Conservation (phyloP, 2,113 vertebrate species). For the Mesembrinibis cayennensis region DNA sequence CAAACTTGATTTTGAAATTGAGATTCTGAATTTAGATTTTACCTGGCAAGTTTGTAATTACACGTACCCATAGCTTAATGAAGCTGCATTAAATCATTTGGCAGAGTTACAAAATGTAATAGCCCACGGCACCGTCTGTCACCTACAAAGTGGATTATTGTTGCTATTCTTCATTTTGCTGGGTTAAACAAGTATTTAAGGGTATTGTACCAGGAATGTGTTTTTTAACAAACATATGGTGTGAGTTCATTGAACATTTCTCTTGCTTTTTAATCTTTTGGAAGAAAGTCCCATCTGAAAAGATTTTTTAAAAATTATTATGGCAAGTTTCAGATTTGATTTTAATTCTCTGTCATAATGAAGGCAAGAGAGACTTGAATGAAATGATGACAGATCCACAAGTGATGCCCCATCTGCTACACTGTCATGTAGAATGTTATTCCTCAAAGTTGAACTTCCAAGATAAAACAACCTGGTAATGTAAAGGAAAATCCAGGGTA, state of each 20-base stretch:
- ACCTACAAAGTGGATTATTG: background rate
- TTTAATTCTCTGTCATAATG: constrained; percentile 30
- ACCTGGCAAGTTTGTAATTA: background rate
- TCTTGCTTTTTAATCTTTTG: background rate
- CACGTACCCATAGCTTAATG: background rate
- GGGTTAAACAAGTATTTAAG: background rate
- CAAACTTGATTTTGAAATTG: background rate
- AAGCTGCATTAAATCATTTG: background rate
- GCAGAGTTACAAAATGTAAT: background rate
- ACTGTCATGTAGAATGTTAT: background rate
- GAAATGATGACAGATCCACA: constrained; percentile 7
- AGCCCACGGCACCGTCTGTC: background rate
- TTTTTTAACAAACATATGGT: background rate
- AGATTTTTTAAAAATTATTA: background rate
- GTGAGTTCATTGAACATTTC: background rate
- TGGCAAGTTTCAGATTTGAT: background rate
- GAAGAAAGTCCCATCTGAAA: background rate
- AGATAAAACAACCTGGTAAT: background rate
- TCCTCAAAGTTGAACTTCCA: constrained; percentile 13
- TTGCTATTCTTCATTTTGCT: constrained; percentile 9
- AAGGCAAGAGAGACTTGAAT: background rate
- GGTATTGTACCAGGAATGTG: background rate
- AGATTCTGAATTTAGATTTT: background rate
- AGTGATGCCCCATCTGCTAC: constrained; percentile 10
- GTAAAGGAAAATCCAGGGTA: background rate